phyloP scores from a whole-genome alignment of 2,888 invertebrate species.

The Dolichomitus sp. region DNA sequence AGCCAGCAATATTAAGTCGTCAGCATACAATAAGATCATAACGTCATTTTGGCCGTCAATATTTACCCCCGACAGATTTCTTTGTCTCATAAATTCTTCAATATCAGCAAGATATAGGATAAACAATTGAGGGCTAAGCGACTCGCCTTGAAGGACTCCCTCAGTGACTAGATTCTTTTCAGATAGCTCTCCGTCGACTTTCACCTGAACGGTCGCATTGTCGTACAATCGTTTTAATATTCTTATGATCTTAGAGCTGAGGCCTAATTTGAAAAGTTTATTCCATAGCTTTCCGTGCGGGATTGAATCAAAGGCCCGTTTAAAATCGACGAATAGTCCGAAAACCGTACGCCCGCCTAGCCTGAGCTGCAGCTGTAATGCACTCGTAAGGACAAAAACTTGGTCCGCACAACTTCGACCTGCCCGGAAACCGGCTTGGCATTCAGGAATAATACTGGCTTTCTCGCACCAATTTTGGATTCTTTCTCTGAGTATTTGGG shows the following conservation, averaged over 20 bases:
- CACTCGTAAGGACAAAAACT: slow-evolving; percentile 23
- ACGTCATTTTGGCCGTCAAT: slow-evolving; percentile 41
- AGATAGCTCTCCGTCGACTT: slow-evolving; percentile 63
- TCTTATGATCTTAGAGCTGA: slow-evolving; percentile 42
- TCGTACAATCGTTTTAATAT: slow-evolving; percentile 25
- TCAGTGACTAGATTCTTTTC: slow-evolving; percentile 32
- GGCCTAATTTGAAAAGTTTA: slow-evolving; percentile 16
- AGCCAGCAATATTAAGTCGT: slow-evolving; percentile 53
- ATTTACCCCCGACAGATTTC: slow-evolving; percentile 40
- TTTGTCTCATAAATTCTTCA: slow-evolving; percentile 39
- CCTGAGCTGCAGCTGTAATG: too few relatives aligned
- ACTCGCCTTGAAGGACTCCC: slow-evolving; percentile 58
- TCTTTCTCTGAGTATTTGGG: too few relatives aligned
- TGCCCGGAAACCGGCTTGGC: slow-evolving; percentile 62
- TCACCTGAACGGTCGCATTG: slow-evolving; percentile 36
- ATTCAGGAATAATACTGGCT: too few relatives aligned
- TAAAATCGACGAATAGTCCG: slow-evolving; percentile 63
- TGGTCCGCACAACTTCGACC: slow-evolving; percentile 29
- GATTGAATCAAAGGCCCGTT: slow-evolving; percentile 56
- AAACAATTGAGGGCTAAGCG: slow-evolving; percentile 44
- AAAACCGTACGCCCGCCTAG: too few relatives aligned
- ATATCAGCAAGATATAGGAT: slow-evolving; percentile 54
- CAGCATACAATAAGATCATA: slow-evolving; percentile 47
- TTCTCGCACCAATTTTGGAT: too few relatives aligned
- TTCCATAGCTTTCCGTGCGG: slow-evolving; percentile 55